phyloP scores from a whole-genome alignment of 2,797 vertebrate species.

The Acipenser ruthenus region DNA sequence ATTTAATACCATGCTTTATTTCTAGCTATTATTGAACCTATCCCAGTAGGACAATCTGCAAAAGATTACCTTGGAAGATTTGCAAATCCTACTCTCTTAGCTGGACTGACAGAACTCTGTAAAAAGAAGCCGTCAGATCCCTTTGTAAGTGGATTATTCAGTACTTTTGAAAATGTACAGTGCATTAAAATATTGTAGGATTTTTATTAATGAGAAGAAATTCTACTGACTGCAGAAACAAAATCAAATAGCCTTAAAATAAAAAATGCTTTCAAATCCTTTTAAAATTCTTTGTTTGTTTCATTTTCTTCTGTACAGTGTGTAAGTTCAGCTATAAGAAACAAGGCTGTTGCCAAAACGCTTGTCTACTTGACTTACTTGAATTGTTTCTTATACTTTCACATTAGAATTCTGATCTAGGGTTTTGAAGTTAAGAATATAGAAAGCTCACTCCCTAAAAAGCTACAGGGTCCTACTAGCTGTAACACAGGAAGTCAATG shows the following conservation, averaged over 20 bases:
- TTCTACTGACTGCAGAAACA: not conserved
- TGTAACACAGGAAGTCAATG: no score
- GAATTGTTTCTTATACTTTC: no score
- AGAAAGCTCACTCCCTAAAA: no score
- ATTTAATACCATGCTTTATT: constrained; percentile 14
- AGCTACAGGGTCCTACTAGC: no score
- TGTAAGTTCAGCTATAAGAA: no score
- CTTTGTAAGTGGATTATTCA: constrained; percentile 59
- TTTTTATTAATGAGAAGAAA: not conserved
- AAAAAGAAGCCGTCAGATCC: constrained; percentile 81
- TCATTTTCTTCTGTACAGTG: not conserved
- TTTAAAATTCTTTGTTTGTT: not conserved
- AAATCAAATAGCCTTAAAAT: not conserved
- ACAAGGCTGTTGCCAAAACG: no score
- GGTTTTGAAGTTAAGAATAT: no score
- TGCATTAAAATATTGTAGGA: not conserved
- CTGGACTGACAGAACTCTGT: constrained; percentile 82
- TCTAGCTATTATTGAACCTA: constrained; percentile 71
- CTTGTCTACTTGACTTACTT: no score
- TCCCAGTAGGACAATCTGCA: constrained; percentile 60
- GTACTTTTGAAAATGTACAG: constrained; percentile 4
- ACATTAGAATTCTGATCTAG: no score
- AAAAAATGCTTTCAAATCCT: not conserved
- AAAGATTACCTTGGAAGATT: constrained; percentile 73
- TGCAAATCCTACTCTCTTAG: constrained; percentile 72